Conservation (phyloP, 2,797 vertebrate genomes). For the Acestrorhynchus altus region DNA sequence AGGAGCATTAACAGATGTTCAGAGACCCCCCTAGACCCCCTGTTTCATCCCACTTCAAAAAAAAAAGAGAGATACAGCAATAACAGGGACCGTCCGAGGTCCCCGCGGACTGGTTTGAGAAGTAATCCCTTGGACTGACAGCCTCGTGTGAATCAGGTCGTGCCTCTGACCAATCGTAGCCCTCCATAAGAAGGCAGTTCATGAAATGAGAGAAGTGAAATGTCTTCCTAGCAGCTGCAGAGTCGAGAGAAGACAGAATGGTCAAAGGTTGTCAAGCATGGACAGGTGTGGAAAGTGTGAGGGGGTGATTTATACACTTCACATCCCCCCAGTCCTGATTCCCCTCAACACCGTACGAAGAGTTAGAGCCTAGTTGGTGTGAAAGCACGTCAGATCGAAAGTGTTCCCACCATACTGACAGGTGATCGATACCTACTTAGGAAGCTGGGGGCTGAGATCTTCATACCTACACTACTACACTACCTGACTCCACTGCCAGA, state of each 20-base stretch:
- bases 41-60: neutral
- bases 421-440: too few relatives aligned
- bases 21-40: neutral
- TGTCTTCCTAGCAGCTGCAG: constrained; percentile 3
- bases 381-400: neutral
- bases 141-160: neutral
- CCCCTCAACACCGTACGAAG: neutral
- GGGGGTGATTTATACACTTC: neutral
- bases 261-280: neutral
- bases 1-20: constrained; percentile 39
- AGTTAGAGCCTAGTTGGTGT: neutral
- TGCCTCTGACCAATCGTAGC: neutral
- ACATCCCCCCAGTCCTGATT: neutral
- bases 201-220: neutral
- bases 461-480: too few relatives aligned
- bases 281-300: neutral
- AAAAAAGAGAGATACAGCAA: neutral
- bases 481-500: too few relatives aligned
- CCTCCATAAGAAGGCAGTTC: neutral
- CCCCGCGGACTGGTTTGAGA: too few relatives aligned
- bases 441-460: too few relatives aligned
- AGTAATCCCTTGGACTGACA: neutral
- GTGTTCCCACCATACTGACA: neutral
- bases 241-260: neutral
- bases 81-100: too few relatives aligned